Evolutionary conservation across 2,888 invertebrate species (phyloP), one percentile per base, ranked within the genome.

Genomic region (Aproaerema taeniolella): DNA sequence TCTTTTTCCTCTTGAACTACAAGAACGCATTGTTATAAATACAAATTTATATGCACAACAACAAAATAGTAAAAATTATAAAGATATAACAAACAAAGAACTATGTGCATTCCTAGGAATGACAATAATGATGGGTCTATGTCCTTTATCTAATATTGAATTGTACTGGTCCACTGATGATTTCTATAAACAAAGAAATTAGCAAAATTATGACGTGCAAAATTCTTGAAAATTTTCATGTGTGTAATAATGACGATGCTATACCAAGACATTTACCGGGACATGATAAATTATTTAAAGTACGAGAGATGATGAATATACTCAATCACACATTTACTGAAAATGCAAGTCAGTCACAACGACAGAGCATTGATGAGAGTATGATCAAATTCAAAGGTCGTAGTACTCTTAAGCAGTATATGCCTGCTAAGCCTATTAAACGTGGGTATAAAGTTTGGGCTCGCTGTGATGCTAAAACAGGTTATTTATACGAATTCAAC

Each of bases 211-310:
- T n/a, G n/a, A n/a, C n/a, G n/a, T n/a, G n/a, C n/a, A 50, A 53
- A 43, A 44, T 48, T 7, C 43, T 43, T 14, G 47, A 53, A 47
- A 50, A 50, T 31, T 30, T 55, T 7, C 53, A 53, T 35, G 9
- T 46, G 20, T 45, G 36, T 35, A 39, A 53, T 31, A 47, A 40
- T 41, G 35, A 35, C 28, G 41, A 29, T 31, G 50, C 46, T 40
- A 25, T 45, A 30, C 39, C 41, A 37, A 37, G 42, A 11, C 35
- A 15, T 24, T 38, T 42, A 29, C 38, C 45, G 15, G 38, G 42
- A 4, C 46, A 45, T 41, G 52, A 53, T 33, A 50, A 49, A 45
- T 48, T 52, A 28, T 42, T 42, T 28, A 51, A 53, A 49, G 31
- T 51, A 31, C 28, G 50, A 41, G 46, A 45, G 32, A 12, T 45